Evolutionary conservation across 2,797 vertebrate genomes (phyloP).

Genomic region (Toxotes lorentzi): DNA sequence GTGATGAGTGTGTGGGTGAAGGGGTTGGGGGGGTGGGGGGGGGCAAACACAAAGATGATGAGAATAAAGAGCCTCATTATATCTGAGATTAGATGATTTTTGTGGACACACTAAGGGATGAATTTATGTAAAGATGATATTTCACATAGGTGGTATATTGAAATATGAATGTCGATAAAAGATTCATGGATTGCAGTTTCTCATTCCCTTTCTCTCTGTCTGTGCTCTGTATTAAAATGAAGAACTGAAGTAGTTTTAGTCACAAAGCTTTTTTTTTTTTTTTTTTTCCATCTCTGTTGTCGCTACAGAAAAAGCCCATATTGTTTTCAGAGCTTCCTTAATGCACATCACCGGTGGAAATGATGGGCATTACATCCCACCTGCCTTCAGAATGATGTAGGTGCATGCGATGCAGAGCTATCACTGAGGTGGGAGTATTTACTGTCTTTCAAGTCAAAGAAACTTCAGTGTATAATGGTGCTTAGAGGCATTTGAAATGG

Average conservation of each 20-base stretch:
- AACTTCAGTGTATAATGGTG: constrained; percentile 12
- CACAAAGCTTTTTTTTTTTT: constrained; percentile 21
- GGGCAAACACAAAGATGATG: constrained; percentile 84
- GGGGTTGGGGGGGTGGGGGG: background rate
- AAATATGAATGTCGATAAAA: constrained; percentile 74
- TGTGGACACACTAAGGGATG: constrained; percentile 69
- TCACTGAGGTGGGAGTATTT: constrained; percentile 46
- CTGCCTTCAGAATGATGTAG: constrained; percentile 56
- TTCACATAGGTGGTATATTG: constrained; percentile 72
- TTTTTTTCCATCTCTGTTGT: constrained; percentile 35
- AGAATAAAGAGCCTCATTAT: constrained; percentile 82
- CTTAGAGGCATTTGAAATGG: constrained; percentile 27
- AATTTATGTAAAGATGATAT: constrained; percentile 77
- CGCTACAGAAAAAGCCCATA: constrained; percentile 55
- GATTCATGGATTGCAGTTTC: constrained; percentile 67
- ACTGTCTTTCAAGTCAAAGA: constrained; percentile 57
- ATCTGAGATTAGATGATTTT: constrained; percentile 80
- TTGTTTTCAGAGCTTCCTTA: constrained; percentile 62
- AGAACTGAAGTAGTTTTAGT: constrained; percentile 47
- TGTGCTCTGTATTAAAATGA: constrained; percentile 60
- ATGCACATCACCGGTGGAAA: constrained; percentile 59
- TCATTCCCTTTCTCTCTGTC: constrained; percentile 42
- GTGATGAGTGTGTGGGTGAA: constrained; percentile 27
- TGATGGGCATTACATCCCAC: constrained; percentile 57
- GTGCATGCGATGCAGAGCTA: constrained; percentile 37